Base-by-base conservation (phyloP, 2,113 vertebrate genomes). In the Notarius lentiginosus region DNA sequence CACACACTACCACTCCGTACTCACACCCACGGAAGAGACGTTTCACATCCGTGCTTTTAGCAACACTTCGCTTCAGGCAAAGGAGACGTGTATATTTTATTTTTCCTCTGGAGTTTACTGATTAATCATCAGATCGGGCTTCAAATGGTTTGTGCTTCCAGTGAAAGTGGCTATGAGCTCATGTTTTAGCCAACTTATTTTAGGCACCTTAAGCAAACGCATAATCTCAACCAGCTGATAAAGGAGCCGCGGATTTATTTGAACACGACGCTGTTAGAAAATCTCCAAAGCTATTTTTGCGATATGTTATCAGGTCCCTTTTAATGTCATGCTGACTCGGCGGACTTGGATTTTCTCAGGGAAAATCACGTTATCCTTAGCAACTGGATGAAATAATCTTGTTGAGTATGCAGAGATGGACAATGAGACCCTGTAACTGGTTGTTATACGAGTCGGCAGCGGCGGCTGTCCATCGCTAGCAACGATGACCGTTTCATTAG, bases 31-130 rank as follows among this genome's bases (percentile, higher is more conserved):
- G n/a, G 41, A n/a, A 51, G 60, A 70, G 51, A 79, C n/a, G 20
- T 79, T 86, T 86, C 8, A 75, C 51, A 22, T 58, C 55, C 81
- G 7, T 47, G 68, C 77, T 30, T 17, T 68, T 55, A 80, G 85
- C 15, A 63, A 11, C 24, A 61, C 5, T 5, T 22, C 1, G 27
- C 66, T 72, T 72, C 27, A 34, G 41, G 72, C 17, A 49, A 55
- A 55, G 10, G 51, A 27, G 24, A 77, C 4, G 11, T 7, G 4
- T 41, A 41, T 41, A 5, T 51, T 51, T 24, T 9, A 76, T 14
- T 55, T 76, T 73, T 18, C 41, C 34, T 10, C 0, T 47, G 70
- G 2, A 2, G 34, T 10, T 73, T 22, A 3, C 0, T 1, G 1
- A 47, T 72, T 72, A 47, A 41, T 72, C 41, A 7, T 77, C 4